phyloP scores from a whole-genome alignment of 2,113 vertebrate species.

The Heloderma charlesbogerti region DNA sequence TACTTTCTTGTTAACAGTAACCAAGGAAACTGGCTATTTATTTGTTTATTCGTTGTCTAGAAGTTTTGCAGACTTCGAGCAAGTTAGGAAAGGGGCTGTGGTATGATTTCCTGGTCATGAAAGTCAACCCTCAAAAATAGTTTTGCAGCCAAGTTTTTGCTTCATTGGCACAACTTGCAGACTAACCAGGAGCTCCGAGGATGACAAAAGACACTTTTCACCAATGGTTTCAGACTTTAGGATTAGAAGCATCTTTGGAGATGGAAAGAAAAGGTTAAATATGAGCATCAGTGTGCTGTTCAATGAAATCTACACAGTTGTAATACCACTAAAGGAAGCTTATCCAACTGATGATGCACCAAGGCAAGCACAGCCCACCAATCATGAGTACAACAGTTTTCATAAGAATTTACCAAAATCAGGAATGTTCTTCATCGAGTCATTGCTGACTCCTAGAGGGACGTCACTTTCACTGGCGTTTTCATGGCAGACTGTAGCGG shows the following conservation, averaged over 20 bases:
- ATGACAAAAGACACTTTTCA: background rate
- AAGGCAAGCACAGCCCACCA: background rate
- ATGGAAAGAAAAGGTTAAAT: background rate
- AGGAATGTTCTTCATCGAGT: too few species aligned
- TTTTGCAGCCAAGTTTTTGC: background rate
- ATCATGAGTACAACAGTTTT: background rate
- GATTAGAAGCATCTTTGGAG: background rate
- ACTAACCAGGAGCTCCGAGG: background rate
- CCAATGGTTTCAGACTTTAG: background rate
- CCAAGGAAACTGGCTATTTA: conserved; percentile 34
- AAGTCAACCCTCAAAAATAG: background rate
- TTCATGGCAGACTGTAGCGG: too few species aligned
- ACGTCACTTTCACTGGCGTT: too few species aligned
- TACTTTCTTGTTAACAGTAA: conserved; percentile 64
- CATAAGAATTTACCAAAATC: too few species aligned
- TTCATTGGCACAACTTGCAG: background rate
- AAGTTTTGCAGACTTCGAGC: conserved; percentile 6
- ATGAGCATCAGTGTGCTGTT: background rate
- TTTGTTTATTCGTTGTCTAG: conserved; percentile 33
- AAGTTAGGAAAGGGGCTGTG: background rate
- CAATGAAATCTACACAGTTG: background rate
- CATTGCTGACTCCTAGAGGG: too few species aligned
- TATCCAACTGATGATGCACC: background rate
- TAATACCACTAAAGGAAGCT: background rate
- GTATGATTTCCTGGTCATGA: background rate